These are phyloP conservation scores for Lutraria rhynchaena DNA, from an alignment of 1,140 invertebrate genomes.

Conservation along the genomic window DNA sequence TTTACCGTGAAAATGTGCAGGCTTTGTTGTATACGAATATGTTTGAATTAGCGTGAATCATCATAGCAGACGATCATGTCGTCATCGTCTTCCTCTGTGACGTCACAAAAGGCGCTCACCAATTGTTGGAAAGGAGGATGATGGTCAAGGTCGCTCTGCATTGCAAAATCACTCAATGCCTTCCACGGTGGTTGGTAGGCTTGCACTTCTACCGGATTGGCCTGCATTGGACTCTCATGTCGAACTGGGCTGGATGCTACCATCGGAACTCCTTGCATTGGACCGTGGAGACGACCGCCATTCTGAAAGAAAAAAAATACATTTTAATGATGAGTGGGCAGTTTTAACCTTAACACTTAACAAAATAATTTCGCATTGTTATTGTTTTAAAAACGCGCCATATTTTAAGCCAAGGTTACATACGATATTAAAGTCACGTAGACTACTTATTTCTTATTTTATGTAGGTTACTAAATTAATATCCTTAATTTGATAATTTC, in stretches of 20 bases:
- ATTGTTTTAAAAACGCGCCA: too few species aligned
- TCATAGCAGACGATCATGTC: slow-evolving; percentile 73
- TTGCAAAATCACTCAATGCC: slow-evolving; percentile 96
- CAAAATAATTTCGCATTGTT: too few species aligned
- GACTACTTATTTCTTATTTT: too few species aligned
- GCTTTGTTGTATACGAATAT: slow-evolving; percentile 49
- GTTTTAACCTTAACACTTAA: too few species aligned
- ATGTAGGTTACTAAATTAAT: too few species aligned
- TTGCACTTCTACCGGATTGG: slow-evolving; percentile 90
- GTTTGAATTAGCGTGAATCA: slow-evolving; percentile 59
- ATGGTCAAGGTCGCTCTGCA: slow-evolving; percentile 95
- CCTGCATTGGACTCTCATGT: slow-evolving; percentile 87
- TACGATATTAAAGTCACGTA: too few species aligned
- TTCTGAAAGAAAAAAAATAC: slow-evolving; percentile 85
- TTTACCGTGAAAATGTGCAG: slow-evolving; percentile 58
- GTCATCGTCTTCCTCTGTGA: slow-evolving; percentile 75
- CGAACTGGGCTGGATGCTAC: slow-evolving; percentile 96
- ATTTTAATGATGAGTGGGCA: too few species aligned
- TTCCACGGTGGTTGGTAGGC: slow-evolving; percentile 98
- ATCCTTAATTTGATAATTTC: too few species aligned
- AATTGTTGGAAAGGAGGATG: slow-evolving; percentile 97
- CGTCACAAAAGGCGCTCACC: slow-evolving; percentile 86
- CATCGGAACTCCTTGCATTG: slow-evolving; percentile 95
- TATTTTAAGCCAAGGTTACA: too few species aligned
- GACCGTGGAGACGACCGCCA: slow-evolving; percentile 91